Evolutionary conservation across 2,888 invertebrate species (phyloP).

Genomic region (Diloba caeruleocephala): DNA sequence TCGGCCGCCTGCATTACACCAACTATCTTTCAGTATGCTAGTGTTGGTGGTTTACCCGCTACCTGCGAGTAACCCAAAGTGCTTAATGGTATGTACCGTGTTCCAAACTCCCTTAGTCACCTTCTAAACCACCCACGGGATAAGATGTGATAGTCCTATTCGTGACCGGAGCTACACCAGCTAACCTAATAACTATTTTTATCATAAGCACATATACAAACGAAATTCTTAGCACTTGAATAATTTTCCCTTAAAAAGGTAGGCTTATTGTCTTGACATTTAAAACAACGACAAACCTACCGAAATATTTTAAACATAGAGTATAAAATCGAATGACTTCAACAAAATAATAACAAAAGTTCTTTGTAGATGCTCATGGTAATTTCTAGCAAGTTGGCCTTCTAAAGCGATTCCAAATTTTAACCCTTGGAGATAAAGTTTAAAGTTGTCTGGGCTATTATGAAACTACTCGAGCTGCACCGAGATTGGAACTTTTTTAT

Average conservation of each 20-base stretch:
- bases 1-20: too few relatives aligned
- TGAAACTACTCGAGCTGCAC: conserved; percentile 1
- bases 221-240: conserved; percentile 13
- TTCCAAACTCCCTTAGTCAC: too few relatives aligned
- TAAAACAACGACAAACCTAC: conserved; percentile 9
- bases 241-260: conserved; percentile 23
- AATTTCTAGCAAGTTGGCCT: conserved; percentile 19
- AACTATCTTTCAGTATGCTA: too few relatives aligned
- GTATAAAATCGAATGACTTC: conserved; percentile 5
- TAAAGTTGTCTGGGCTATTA: conserved; percentile 4
- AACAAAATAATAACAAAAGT: conserved; percentile 29
- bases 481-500: conserved; percentile 35
- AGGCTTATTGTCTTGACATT: conserved; percentile 20
- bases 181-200: conserved; percentile 3
- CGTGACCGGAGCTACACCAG: too few relatives aligned
- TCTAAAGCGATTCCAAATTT: not conserved
- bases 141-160: too few relatives aligned
- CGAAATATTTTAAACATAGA: accelerated
- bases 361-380: conserved; percentile 32
- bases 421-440: not conserved
- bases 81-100: too few relatives aligned
- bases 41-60: too few relatives aligned
- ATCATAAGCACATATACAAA: conserved; percentile 4
- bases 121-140: too few relatives aligned
- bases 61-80: too few relatives aligned